Evolutionary conservation across 2,797 vertebrate species (phyloP).

Genomic region (Kryptopterus vitreolus): DNA sequence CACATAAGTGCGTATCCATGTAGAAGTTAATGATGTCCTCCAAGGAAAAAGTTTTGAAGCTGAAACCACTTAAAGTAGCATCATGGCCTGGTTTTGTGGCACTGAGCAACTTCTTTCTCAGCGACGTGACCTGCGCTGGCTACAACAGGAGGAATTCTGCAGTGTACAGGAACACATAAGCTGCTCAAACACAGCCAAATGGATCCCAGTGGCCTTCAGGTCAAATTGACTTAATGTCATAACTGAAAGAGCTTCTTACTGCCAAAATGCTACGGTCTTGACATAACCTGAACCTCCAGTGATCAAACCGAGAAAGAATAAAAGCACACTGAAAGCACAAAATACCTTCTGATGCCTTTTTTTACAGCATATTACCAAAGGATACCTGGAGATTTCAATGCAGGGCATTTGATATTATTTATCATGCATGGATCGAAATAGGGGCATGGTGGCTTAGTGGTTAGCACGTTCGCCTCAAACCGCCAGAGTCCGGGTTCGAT

Average conservation of each 20-base stretch:
- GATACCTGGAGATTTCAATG: not conserved
- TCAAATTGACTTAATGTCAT: conserved; percentile 25
- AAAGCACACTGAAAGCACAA: not conserved
- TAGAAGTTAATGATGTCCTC: not conserved
- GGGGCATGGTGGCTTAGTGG: no score
- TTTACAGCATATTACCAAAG: not conserved
- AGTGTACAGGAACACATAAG: conserved; percentile 11
- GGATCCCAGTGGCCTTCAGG: conserved; percentile 8
- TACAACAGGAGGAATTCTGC: not conserved
- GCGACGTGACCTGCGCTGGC: not conserved
- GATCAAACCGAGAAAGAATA: not conserved
- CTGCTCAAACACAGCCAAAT: conserved; percentile 7
- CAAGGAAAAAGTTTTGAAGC: no score
- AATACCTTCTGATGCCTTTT: not conserved
- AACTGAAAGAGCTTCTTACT: not conserved
- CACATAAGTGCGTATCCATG: no score
- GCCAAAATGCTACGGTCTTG: not conserved
- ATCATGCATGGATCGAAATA: not conserved
- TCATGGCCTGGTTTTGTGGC: not conserved
- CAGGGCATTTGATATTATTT: not conserved
- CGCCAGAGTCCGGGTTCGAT: no score
- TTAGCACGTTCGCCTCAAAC: no score
- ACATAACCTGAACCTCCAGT: not conserved
- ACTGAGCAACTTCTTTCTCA: not conserved
- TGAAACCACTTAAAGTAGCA: not conserved